Evolutionary conservation across 2,888 invertebrate species (phyloP), one percentile per base, ranked within the genome.

Genomic region (Lampropteryx suffumata): DNA sequence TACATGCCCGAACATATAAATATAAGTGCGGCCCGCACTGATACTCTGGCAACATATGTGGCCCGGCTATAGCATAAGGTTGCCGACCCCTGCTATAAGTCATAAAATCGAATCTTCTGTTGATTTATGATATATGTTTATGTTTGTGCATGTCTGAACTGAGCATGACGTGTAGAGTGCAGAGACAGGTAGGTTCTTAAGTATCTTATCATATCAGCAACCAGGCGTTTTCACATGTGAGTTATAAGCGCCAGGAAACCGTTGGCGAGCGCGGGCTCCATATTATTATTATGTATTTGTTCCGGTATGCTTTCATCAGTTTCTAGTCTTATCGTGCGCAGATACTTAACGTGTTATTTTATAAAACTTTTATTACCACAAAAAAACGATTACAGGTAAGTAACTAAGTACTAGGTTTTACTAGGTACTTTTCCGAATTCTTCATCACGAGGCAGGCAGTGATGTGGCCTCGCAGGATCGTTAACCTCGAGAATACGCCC

Each of bases 401-500:
- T 3, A 17, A 2, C 17, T 17, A 17, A 4, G 2, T 3, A 17
- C 17, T 17, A 17, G 17, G 17, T 17, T n/a, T 10, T 43, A n/a
- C 21, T 42, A 37, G 29, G 28, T 17, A 24, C 3, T 47, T 48
- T 32, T 36, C 35, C 6, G 30, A 48, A 53, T 44, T 40, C 14
- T 39, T 40, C 32, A 32, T 48, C 35, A 32, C 21, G 35, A 27
- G 35, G 34, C 27, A 39, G 46, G 61, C 61, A 42, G 46, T 67
- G 67, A 62, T 68, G 64, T 79, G 84, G 78, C 88, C 87, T 88
- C 88, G 86, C 71, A 57, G 59, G 88, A 82, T 67, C 86, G 71
- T 88, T 89, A 79, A 88, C 86, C 88, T 84, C 80, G 79, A 78
- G 72, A 79, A 80, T 79, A 76, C 71, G 69, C 71, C 65, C 70